Base-by-base conservation (phyloP, 2,113 vertebrate species). In the Chionis minor region DNA sequence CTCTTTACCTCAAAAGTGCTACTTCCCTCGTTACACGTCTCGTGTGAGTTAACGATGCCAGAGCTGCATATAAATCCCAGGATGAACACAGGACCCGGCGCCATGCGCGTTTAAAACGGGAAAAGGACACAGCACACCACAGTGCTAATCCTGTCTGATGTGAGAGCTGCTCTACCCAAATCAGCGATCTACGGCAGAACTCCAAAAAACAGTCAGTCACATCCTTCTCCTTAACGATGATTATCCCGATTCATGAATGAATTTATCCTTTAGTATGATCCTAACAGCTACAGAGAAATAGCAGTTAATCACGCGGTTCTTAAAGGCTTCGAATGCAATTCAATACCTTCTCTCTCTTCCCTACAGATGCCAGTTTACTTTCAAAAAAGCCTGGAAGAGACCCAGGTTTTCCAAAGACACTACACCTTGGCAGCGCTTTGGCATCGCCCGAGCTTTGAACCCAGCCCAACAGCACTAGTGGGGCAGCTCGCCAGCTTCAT, bases 401-500 rank as follows among this genome's bases (percentile, higher is more conserved):
- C 61, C 49, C 81, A 82, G 27, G 23, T 14, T 47, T 33, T 72
- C 15, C 70, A 78, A 14, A 89, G 69, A 59, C 51, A 6, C 59
- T 21, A 17, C 49, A 81, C 75, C 88, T 80, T 55, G 79, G 86
- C 65, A 71, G 23, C 4, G 21, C 75, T 85, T 77, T 55, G 79
- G 86, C 65, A 71, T 21, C 6, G 30, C 66, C 73, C 8, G 27
- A 69, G 67, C 62, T 77, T 32, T 61, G 65, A 74, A 44, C 22
- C 9, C 38, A 81, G 28, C 77, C 77, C 61, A 61, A 27, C 11
- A 59, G 75, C 66, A 14, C 69, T 79, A 16, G 5, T 59, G 59
- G 86, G 79, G 75, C 85, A 28, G 67, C 72, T 30, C 49, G 75
- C 77, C 91, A 94, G 81, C 74, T 72, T 65, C 94, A 9, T 15